phyloP scores from a whole-genome alignment of 2,797 vertebrate genomes.

The Leptatherina wallacei region DNA sequence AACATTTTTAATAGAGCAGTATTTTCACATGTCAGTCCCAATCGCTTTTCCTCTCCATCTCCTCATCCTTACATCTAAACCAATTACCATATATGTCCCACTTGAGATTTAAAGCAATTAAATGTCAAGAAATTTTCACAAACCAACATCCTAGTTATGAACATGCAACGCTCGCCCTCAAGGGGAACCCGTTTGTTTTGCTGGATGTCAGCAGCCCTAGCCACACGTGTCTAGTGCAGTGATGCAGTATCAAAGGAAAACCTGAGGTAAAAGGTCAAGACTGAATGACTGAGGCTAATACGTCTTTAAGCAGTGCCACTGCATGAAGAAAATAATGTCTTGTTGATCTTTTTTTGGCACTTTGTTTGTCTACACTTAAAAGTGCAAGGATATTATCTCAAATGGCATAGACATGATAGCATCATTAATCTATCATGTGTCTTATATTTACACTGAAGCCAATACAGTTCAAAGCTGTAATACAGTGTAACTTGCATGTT shows the following conservation, averaged over 20 bases:
- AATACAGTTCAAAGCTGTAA: neutral
- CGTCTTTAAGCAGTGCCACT: conserved; percentile 8
- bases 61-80: conserved; percentile 52
- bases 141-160: conserved; percentile 58
- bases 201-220: conserved; percentile 50
- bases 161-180: conserved; percentile 29
- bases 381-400: conserved; percentile 2
- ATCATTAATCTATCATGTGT: neutral
- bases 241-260: conserved; percentile 28
- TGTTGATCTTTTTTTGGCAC: conserved; percentile 10
- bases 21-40: conserved; percentile 56
- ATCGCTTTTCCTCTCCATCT: conserved; percentile 35
- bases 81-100: conserved; percentile 58
- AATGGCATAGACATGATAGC: neutral
- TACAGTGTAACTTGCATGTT: neutral
- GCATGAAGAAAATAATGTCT: conserved; percentile 12
- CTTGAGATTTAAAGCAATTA: conserved; percentile 66
- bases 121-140: conserved; percentile 61
- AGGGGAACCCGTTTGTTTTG: conserved; percentile 37
- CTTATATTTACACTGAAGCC: conserved; percentile 1
- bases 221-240: conserved; percentile 33
- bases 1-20: conserved; percentile 49
- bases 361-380: neutral
- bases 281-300: conserved; percentile 39
- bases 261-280: conserved; percentile 43